These are phyloP conservation scores for Potamilus streckersoni DNA, from an alignment of 1,140 invertebrate species.

Conservation along the genomic window DNA sequence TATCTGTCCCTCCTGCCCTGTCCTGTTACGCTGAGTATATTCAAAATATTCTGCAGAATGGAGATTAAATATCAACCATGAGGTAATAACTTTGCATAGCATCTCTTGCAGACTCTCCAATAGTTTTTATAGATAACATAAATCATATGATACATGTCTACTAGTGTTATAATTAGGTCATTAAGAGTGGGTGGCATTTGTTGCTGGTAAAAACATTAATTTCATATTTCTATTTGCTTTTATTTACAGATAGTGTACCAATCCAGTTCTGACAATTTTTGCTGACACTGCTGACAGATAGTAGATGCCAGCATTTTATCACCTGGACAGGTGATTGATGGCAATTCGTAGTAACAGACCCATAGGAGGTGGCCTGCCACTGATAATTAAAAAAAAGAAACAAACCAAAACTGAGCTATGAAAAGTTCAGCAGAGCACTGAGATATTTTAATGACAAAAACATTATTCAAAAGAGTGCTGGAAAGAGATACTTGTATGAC, in stretches of 20 bases:
- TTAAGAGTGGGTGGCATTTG: too few species aligned
- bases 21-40: too few species aligned
- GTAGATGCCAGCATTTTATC: constrained; percentile 95
- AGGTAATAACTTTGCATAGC: too few species aligned
- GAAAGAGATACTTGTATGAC: constrained; percentile 98
- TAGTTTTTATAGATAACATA: too few species aligned
- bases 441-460: constrained; percentile 99
- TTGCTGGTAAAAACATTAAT: too few species aligned
- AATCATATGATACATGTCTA: too few species aligned
- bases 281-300: constrained; percentile 94
- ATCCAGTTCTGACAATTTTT: constrained; percentile 94
- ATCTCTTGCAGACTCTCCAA: too few species aligned
- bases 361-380: constrained; percentile 94
- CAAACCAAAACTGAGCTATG: constrained; percentile 99
- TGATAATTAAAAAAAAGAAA: constrained; percentile 93
- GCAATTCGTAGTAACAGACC: constrained; percentile 98
- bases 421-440: constrained; percentile 94
- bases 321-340: constrained; percentile 98
- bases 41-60: too few species aligned
- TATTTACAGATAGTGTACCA: constrained; percentile 63
- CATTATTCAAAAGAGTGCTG: constrained; percentile 92
- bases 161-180: too few species aligned
- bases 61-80: too few species aligned
- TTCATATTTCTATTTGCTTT: not conserved
- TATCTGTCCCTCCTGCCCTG: too few species aligned